A percentile compares a stretch with the other conserved stretches of the same genome.
Conservation (phyloP, 1,140 invertebrate genomes). For the Parapsyche elsis region DNA sequence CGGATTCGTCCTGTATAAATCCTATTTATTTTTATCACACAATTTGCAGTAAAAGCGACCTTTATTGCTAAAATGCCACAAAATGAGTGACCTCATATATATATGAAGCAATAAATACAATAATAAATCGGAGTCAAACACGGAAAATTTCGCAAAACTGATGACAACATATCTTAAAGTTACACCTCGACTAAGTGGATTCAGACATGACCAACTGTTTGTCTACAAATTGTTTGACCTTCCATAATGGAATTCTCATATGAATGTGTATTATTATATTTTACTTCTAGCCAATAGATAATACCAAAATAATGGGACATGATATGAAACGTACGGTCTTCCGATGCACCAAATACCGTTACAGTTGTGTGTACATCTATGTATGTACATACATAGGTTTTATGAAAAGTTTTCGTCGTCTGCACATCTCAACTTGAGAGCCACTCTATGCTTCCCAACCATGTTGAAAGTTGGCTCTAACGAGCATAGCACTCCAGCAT, state of each 20-base stretch:
- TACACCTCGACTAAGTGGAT: too few species aligned
- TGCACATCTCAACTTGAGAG: neutral
- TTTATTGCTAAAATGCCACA: constrained; percentile 32
- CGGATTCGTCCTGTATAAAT: constrained; percentile 6
- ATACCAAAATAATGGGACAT: too few species aligned
- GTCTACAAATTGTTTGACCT: too few species aligned
- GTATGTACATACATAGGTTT: too few species aligned
- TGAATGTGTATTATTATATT: too few species aligned
- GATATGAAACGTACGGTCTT: too few species aligned
- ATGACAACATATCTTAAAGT: too few species aligned
- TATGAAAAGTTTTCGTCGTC: neutral
- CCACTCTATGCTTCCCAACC: neutral
- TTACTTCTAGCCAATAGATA: neutral
- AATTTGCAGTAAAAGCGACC: constrained; percentile 31
- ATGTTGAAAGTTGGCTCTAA: neutral
- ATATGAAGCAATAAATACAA: constrained; percentile 16
- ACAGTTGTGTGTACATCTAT: too few species aligned
- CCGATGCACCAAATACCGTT: too few species aligned
- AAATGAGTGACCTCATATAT: constrained; percentile 11
- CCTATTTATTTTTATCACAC: constrained; percentile 32
- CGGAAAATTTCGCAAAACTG: neutral
- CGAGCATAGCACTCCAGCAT: neutral
- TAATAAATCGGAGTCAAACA: constrained; percentile 16
- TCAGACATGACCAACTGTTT: too few species aligned
- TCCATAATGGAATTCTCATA: too few species aligned